phyloP scores from a whole-genome alignment of 1,140 invertebrate species.

The Leptoteleia sp. region DNA sequence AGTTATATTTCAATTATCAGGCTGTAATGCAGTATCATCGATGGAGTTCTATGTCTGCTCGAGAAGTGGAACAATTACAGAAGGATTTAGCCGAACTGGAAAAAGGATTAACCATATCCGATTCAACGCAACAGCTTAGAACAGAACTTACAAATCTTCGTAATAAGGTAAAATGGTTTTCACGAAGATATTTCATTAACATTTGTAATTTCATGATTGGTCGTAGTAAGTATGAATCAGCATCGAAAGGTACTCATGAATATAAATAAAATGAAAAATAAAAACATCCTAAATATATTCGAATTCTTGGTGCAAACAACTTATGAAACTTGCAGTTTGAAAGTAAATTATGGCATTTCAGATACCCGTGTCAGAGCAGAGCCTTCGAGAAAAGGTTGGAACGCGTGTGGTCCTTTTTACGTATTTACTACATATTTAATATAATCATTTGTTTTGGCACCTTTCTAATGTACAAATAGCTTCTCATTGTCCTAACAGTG shows the following conservation, averaged over 20 bases:
- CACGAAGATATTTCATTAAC: not conserved
- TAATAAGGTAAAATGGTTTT: constrained; percentile 75
- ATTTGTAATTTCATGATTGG: not conserved
- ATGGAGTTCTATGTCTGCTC: constrained; percentile 87
- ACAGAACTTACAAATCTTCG: constrained; percentile 84
- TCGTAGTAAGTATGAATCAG: constrained; percentile 30
- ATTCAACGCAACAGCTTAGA: constrained; percentile 86
- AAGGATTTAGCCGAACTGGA: constrained; percentile 86
- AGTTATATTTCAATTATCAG: constrained; percentile 57
- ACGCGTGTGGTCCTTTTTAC: constrained; percentile 77
- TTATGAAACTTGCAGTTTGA: constrained; percentile 70
- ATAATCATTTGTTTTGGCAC: constrained; percentile 78
- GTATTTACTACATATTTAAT: constrained; percentile 77
- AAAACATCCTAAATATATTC: constrained; percentile 8
- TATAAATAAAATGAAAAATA: constrained; percentile 16
- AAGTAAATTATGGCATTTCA: constrained; percentile 80
- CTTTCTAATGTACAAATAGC: constrained; percentile 76
- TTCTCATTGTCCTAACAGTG: constrained; percentile 77
- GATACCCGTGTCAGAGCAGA: constrained; percentile 81
- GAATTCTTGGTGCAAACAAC: constrained; percentile 37
- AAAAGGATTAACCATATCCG: constrained; percentile 85
- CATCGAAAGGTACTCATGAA: constrained; percentile 12
- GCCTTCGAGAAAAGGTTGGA: constrained; percentile 80
- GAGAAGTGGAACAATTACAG: constrained; percentile 87
- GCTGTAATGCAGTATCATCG: constrained; percentile 85